phyloP scores from a whole-genome alignment of 2,113 vertebrate genomes.

The Athene cunicularia region DNA sequence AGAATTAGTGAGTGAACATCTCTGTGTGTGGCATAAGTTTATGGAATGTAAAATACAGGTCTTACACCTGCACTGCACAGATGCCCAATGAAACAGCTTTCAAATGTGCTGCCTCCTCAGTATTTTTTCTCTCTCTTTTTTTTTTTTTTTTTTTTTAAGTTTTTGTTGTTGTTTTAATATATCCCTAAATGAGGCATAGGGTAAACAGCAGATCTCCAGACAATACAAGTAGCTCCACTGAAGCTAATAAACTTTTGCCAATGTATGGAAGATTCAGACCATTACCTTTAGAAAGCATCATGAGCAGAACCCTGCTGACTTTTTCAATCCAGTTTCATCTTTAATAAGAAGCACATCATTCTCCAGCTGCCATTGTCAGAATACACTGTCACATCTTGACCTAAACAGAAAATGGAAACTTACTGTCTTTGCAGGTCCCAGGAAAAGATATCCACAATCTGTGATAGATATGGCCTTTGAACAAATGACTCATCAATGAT shows the following conservation, averaged over 20 bases:
- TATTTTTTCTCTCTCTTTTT: not conserved
- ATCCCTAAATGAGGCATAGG: not conserved
- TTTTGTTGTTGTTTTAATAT: not conserved
- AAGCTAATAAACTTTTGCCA: slow-evolving; percentile 8
- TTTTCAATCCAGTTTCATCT: not conserved
- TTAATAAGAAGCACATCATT: not conserved
- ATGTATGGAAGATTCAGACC: not conserved
- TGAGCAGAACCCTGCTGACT: not conserved
- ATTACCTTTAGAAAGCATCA: slow-evolving; percentile 23
- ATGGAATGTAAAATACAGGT: not conserved
- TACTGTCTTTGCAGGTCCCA: not conserved
- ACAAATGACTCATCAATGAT: not conserved
- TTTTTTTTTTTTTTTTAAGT: not conserved
- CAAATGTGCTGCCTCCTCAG: not conserved
- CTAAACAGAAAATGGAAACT: not conserved
- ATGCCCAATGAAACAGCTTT: not conserved
- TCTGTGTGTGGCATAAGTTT: not conserved
- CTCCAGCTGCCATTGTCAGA: not conserved
- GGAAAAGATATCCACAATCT: not conserved
- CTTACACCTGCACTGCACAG: slow-evolving; percentile 8
- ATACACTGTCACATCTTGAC: not conserved
- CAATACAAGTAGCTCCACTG: not conserved
- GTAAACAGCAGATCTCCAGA: not conserved
- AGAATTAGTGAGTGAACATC: not conserved
- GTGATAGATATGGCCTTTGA: not conserved